These are phyloP conservation scores for Labroides dimidiatus DNA, from an alignment of 2,797 vertebrate genomes.

Conservation along the genomic window DNA sequence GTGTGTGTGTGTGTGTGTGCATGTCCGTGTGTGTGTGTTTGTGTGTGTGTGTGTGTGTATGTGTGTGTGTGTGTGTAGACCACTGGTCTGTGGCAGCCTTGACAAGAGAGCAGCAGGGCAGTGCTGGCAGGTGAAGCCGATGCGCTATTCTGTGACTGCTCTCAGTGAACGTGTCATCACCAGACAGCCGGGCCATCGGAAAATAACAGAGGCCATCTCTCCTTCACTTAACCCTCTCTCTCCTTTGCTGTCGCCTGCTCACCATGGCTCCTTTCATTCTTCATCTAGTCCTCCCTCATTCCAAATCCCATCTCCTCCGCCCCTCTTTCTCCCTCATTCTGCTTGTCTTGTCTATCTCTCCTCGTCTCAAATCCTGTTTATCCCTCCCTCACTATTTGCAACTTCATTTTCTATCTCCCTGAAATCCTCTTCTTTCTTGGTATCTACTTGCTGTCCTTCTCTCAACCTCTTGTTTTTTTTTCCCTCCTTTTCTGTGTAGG, in stretches of 20 bases:
- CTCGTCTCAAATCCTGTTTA: conserved; percentile 43
- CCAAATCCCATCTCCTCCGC: conserved; percentile 17
- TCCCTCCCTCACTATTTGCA: conserved; percentile 31
- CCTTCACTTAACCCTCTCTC: conserved; percentile 44
- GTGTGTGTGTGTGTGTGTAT: conserved; percentile 32
- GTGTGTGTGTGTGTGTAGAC: conserved; percentile 41
- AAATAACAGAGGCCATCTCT: conserved; percentile 54
- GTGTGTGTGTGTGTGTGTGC: conserved; percentile 30
- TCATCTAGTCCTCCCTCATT: conserved; percentile 24
- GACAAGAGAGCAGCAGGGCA: conserved; percentile 72
- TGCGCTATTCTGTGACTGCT: conserved; percentile 71
- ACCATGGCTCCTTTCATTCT: conserved; percentile 19
- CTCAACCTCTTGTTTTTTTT: conserved; percentile 15
- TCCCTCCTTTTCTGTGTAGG: background rate
- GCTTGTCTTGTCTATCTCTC: conserved; percentile 26
- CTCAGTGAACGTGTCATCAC: conserved; percentile 64
- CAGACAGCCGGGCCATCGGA: conserved; percentile 58
- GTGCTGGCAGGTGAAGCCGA: conserved; percentile 72
- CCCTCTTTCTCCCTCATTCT: conserved; percentile 21
- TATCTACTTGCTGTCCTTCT: conserved; percentile 12
- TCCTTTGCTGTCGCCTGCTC: conserved; percentile 10
- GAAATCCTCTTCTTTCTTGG: conserved; percentile 5
- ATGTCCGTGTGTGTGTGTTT: conserved; percentile 30
- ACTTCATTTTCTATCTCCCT: conserved; percentile 30
- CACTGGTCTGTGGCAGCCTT: conserved; percentile 66